Evolutionary conservation across 1,140 invertebrate species (phyloP).

Genomic region (Bursaphelenchus mucronatus): DNA sequence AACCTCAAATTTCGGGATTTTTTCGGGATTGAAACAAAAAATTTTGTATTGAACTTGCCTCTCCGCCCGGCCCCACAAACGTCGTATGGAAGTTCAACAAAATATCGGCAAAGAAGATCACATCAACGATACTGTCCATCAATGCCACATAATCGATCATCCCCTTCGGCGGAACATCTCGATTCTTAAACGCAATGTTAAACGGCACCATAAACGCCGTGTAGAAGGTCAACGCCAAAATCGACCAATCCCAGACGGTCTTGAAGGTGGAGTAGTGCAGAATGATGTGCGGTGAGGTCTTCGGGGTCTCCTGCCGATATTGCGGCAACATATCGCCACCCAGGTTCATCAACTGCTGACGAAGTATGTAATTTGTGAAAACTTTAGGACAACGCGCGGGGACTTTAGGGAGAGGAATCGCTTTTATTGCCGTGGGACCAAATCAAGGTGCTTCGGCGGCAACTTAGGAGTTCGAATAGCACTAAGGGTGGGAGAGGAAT

Average conservation of each 20-base stretch:
- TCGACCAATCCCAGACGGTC: conserved; percentile 92
- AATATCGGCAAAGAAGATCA: conserved; percentile 99
- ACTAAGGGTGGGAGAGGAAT: too few relatives aligned
- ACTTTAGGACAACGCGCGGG: background rate
- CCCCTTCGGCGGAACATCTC: conserved; percentile 63
- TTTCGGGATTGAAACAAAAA: background rate
- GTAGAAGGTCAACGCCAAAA: conserved; percentile 98
- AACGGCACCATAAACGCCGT: conserved; percentile 99
- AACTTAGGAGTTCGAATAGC: too few relatives aligned
- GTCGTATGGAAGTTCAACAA: conserved; percentile 99
- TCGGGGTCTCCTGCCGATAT: conserved; percentile 98
- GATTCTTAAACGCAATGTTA: conserved; percentile 99
- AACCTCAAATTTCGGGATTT: background rate
- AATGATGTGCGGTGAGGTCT: conserved; percentile 91
- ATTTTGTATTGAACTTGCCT: conserved; percentile 63
- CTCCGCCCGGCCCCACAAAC: conserved; percentile 94
- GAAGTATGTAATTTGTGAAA: conserved; percentile 32
- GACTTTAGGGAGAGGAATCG: conserved; percentile 2
- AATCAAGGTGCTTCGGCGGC: too few relatives aligned
- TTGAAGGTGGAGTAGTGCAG: conserved; percentile 93
- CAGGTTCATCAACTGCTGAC: conserved; percentile 82
- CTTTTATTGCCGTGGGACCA: too few relatives aligned
- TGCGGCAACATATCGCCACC: conserved; percentile 95
- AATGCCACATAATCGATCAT: conserved; percentile 95
- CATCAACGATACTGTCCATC: conserved; percentile 96